Conservation (phyloP, 2,888 invertebrate species). For the Pomacea canaliculata region DNA sequence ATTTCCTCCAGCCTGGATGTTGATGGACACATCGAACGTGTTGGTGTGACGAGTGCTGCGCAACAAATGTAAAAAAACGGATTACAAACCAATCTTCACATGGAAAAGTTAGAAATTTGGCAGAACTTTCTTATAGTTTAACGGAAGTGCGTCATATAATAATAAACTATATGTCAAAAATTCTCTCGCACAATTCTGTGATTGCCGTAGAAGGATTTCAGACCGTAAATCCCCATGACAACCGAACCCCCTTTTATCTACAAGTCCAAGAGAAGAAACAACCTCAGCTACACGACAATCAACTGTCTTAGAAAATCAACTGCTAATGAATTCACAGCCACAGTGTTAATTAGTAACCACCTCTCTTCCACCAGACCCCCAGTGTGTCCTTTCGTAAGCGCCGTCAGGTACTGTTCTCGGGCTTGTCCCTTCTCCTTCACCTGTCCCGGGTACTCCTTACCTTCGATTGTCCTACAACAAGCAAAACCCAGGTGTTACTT, state of each 20-base stretch:
- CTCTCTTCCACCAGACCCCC: slow-evolving; percentile 54
- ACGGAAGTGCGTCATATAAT: neutral
- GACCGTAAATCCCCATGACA: no score
- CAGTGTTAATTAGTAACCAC: slow-evolving; percentile 33
- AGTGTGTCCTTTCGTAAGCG: slow-evolving; percentile 52
- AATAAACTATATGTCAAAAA: neutral
- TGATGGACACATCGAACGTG: slow-evolving; percentile 72
- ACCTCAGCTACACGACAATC: no score
- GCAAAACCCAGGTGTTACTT: neutral
- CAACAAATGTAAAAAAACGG: neutral
- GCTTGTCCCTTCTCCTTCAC: slow-evolving; percentile 59
- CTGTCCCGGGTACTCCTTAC: slow-evolving; percentile 47
- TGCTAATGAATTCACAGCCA: no score
- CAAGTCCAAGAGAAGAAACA: no score
- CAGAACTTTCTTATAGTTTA: neutral
- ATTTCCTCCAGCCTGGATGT: slow-evolving; percentile 77
- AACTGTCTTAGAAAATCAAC: no score
- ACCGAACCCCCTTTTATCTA: no score
- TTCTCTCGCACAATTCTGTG: no score
- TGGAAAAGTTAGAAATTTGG: no score
- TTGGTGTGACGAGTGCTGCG: slow-evolving; percentile 58
- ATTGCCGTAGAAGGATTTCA: no score
- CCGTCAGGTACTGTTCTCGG: slow-evolving; percentile 51
- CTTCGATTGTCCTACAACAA: slow-evolving; percentile 54
- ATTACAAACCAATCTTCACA: no score